Percentiles rank a stretch among this genome's conserved stretches.
These are phyloP conservation scores for Acanthisitta chloris DNA, from an alignment of 2,113 vertebrate genomes.

Conservation along the genomic window DNA sequence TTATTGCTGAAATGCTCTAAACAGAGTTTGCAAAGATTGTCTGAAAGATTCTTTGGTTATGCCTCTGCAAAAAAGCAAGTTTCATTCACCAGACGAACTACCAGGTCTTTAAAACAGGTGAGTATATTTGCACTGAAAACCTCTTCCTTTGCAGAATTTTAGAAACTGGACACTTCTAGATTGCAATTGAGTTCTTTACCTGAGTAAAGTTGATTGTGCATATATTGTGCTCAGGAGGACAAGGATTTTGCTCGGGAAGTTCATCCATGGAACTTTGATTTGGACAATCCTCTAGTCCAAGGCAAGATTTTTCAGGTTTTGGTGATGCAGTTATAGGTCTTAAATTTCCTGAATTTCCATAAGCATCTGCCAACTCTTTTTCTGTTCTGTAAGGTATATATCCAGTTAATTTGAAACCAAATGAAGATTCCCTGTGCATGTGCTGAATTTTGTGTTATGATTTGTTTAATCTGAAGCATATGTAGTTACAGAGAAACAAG, in stretches of 20 bases:
- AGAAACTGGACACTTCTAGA: background rate
- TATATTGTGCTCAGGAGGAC: background rate
- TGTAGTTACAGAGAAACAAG: background rate
- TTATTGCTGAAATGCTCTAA: background rate
- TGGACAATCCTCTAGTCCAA: background rate
- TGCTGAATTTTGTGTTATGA: background rate
- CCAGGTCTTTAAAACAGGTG: background rate
- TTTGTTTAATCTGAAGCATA: background rate
- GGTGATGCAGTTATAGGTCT: background rate
- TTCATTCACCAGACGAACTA: background rate
- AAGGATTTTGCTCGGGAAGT: background rate
- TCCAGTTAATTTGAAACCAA: background rate
- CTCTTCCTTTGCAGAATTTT: background rate
- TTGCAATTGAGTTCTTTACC: constrained; percentile 51
- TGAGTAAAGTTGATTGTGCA: background rate
- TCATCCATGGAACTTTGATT: background rate
- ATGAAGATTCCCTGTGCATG: background rate
- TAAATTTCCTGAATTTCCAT: background rate
- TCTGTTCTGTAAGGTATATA: constrained; percentile 52
- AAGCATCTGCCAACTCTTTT: background rate
- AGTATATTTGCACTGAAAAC: background rate
- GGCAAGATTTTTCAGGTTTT: background rate
- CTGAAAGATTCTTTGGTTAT: background rate
- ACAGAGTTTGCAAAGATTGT: background rate
- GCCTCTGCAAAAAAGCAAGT: background rate